Evolutionary conservation across 2,113 vertebrate genomes (phyloP).

Genomic region (Xerus inauris): DNA sequence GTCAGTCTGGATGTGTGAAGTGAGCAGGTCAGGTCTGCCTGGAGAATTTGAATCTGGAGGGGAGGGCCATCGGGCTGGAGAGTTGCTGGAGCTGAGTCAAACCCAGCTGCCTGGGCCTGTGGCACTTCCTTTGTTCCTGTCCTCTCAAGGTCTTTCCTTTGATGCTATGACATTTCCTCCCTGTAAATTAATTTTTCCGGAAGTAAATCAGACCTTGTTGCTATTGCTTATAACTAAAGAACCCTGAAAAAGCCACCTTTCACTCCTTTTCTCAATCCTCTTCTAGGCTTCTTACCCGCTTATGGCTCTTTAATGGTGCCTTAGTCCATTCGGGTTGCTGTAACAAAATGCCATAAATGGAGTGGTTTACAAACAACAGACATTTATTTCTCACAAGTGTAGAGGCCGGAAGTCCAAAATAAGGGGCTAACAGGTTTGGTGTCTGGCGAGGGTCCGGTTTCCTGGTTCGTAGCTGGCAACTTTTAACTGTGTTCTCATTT

Average conservation of each 20-base stretch:
- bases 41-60: background rate
- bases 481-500: background rate
- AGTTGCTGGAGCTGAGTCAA: too few species aligned
- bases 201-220: background rate
- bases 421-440: background rate
- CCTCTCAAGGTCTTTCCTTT: background rate
- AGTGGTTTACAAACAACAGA: background rate
- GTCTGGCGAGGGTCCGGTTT: background rate
- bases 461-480: background rate
- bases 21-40: background rate
- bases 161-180: background rate
- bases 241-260: background rate
- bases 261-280: background rate
- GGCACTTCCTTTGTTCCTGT: background rate
- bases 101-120: background rate
- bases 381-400: background rate
- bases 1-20: background rate
- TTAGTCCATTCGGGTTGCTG: background rate
- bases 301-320: background rate
- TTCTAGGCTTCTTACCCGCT: background rate
- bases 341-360: background rate
- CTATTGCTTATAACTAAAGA: slow-evolving; percentile 7
- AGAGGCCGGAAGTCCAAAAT: background rate
- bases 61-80: too few species aligned
- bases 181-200: background rate